Percentiles rank a stretch among this genome's conserved stretches.
Evolutionary conservation across 2,888 invertebrate genomes (phyloP).

Genomic region (Apamea anceps): DNA sequence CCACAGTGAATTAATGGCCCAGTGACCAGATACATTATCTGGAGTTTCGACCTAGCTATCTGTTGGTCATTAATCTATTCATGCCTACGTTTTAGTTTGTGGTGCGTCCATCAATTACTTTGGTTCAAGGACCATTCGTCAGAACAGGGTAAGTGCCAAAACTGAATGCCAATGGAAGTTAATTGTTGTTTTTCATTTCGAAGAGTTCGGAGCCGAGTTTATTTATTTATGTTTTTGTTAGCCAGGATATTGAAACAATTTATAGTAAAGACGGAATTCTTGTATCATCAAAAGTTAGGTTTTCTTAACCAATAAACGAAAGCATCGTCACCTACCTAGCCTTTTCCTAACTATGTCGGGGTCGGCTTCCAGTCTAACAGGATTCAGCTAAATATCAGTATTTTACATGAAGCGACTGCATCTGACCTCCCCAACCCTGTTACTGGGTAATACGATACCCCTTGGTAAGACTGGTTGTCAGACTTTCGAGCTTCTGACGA

Average conservation of each 20-base stretch:
- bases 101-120: slow-evolving; percentile 84
- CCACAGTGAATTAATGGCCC: slow-evolving; percentile 85
- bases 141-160: slow-evolving; percentile 73
- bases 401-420: no score
- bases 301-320: neutral
- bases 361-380: no score
- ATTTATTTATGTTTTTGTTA: neutral
- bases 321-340: neutral
- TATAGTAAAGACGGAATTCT: neutral
- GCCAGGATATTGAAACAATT: neutral
- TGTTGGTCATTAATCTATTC: slow-evolving; percentile 87
- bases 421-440: no score
- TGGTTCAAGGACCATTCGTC: slow-evolving; percentile 81
- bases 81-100: slow-evolving; percentile 82
- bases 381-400: no score
- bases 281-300: neutral
- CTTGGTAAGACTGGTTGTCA: no score
- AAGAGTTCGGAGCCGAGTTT: neutral
- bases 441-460: no score
- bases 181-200: slow-evolving; percentile 48
- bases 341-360: no score
- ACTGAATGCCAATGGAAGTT: slow-evolving; percentile 54
- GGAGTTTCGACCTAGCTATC: slow-evolving; percentile 84
- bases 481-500: no score
- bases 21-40: slow-evolving; percentile 88